These are phyloP conservation scores for Apodemia hepburni DNA, from an alignment of 2,888 invertebrate species.

Conservation along the genomic window DNA sequence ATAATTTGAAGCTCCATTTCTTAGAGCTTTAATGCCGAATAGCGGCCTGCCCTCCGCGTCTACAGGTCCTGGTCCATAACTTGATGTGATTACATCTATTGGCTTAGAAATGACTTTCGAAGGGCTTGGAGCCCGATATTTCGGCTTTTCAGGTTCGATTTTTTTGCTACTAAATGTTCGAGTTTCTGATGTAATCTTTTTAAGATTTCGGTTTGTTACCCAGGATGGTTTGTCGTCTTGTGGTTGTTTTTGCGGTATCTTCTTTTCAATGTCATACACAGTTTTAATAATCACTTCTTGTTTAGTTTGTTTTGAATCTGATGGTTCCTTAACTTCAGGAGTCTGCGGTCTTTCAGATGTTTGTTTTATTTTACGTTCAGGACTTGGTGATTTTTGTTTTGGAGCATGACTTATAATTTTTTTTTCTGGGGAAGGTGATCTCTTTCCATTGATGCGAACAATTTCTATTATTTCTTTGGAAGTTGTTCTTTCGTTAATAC, in stretches of 20 bases:
- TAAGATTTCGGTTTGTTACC: constrained; percentile 81
- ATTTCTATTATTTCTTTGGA: constrained; percentile 57
- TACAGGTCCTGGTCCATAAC: constrained; percentile 91
- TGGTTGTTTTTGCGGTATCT: constrained; percentile 49
- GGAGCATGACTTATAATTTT: constrained; percentile 30
- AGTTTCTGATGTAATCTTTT: constrained; percentile 70
- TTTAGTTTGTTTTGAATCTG: constrained; percentile 39
- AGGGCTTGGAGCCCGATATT: constrained; percentile 60
- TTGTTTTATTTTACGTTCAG: constrained; percentile 24
- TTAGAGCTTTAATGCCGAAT: constrained; percentile 88
- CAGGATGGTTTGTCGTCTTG: constrained; percentile 81
- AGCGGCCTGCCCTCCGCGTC: constrained; percentile 89
- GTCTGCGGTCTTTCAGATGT: constrained; percentile 48
- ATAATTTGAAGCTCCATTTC: constrained; percentile 80
- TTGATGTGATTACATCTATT: constrained; percentile 86
- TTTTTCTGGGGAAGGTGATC: constrained; percentile 57
- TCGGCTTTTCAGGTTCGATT: constrained; percentile 60
- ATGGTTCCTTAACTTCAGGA: constrained; percentile 49
- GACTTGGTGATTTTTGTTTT: constrained; percentile 21
- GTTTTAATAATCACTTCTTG: constrained; percentile 58
- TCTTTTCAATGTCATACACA: constrained; percentile 51
- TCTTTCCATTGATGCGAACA: constrained; percentile 50
- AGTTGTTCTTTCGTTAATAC: constrained; percentile 47
- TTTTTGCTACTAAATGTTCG: constrained; percentile 60
- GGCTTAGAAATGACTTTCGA: constrained; percentile 64